Conservation (phyloP, 1,140 invertebrate genomes). For the Aphis craccivora region DNA sequence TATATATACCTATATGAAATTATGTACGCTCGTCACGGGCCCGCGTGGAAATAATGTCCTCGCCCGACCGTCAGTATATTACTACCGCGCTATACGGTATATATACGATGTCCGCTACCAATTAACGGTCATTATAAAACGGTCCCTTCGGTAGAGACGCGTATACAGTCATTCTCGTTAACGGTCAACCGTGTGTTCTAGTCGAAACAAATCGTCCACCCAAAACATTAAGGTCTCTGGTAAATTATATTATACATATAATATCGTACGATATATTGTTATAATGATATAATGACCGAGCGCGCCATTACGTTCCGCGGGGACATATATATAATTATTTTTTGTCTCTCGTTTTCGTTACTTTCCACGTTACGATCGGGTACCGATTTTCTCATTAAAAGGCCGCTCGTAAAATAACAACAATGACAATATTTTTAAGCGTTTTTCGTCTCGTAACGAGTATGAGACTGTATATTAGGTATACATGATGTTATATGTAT, state of each 20-base stretch:
- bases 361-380: background rate
- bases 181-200: conserved; percentile 27
- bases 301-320: conserved; percentile 14
- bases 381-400: conserved; percentile 28
- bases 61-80: background rate
- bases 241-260: background rate
- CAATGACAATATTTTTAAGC: background rate
- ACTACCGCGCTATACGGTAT: background rate
- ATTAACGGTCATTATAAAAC: conserved; percentile 36
- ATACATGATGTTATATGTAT: background rate
- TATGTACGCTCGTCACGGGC: background rate
- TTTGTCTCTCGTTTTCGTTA: background rate
- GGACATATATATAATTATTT: background rate
- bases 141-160: conserved; percentile 22
- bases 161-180: conserved; percentile 21
- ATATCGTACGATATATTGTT: background rate
- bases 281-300: background rate
- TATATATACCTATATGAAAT: background rate
- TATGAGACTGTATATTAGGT: background rate
- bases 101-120: background rate
- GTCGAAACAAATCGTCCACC: conserved; percentile 21
- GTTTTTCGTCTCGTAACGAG: background rate
- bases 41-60: background rate
- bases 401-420: conserved; percentile 12
- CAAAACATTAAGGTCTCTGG: conserved; percentile 19